Evolutionary conservation across 2,888 invertebrate genomes (phyloP), one percentile per base, ranked within the genome.

Genomic region (Clunio marinus): DNA sequence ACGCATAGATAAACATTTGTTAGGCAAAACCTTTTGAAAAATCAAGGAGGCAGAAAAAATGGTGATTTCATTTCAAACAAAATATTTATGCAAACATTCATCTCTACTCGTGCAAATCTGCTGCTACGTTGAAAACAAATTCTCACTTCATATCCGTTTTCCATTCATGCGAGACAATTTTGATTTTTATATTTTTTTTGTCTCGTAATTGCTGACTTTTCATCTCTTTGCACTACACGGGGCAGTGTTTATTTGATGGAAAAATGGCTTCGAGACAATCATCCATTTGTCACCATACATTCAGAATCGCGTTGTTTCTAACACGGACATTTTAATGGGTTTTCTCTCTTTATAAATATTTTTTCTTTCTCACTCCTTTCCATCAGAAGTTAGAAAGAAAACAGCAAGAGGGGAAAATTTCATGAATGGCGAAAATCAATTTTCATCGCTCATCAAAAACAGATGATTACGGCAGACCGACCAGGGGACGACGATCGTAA

Each of bases 381-480:
- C n/a, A n/a, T n/a, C n/a, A n/a, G 35, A 5, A 13, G 35, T 8
- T 32, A 5, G 35, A 32, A 32, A 32, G 35, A 32, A 5, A 13
- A n/a, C n/a, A 22, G 51, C 51, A 22, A 17, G 51, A 51, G 51
- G 51, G 51, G 17, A 22, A n/a, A n/a, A n/a, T n/a, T n/a, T n/a
- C n/a, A n/a, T n/a, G 35, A 32, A 32, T 13, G 35, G 59, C 59
- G 24, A 66, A 35, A 66, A 66, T 66, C 66, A 51, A 65, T 65
- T 65, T 65, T 65, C 45, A 24, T 46, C 45, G 63, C 63, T 65
- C 63, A 65, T 65, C 63, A 65, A 65, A 65, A 65, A 65, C 63
- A 65, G 63, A 65, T 46, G 63, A 65, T 37, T n/a, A n/a, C n/a
- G n/a, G n/a, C n/a, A n/a, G n/a, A n/a, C 35, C 22, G 10, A 10